Base-by-base conservation (phyloP, 2,113 vertebrate genomes). In the Isurus oxyrinchus region DNA sequence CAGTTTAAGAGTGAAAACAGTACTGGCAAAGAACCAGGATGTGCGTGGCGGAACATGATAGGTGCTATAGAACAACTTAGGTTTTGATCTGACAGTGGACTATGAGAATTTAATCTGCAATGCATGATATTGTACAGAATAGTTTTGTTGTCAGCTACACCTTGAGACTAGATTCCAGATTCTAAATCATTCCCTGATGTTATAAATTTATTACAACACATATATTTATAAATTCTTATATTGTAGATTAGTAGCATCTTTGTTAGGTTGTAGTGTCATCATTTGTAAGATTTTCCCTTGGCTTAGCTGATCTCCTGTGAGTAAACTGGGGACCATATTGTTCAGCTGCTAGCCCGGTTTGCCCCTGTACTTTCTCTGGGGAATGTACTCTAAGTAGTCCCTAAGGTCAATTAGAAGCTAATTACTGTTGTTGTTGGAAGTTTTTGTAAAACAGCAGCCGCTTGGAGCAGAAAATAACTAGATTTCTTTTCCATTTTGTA, bases 331-430 rank as follows among this genome's bases (percentile, higher is more conserved):
- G 90, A 31, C 57, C 31, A n/a, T 40, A n/a, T 35, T n/a, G n/a
- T n/a, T 93, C 63, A 40, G 90, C 14, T n/a, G 90, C 35, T 63
- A n/a, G 57, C n/a, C 53, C 16, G 21, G 90, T 93, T 59, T 93
- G 57, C 35, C 90, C 90, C 90, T 91, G 55, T 31, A 63, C 90
- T 94, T 94, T n/a, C 90, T 94, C 35, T 63, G 59, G 35, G 59
- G 90, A 66, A 63, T 49, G 35, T 23, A 59, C 35, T 63, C 55
- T 59, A 63, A 94, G 14, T 94, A 40, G 16, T 94, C 57, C 90
- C 35, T n/a, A 61, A 93, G 90, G 57, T 93, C 90, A 94, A 19
- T 66, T 63, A 40, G n/a, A 94, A 59, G 59, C 35, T 94, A 94
- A 94, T 94, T 63, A 93, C 14, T 93, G 90, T 94, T 63, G 90